phyloP scores from a whole-genome alignment of 2,888 invertebrate genomes.

The Phyllotreta striolata region DNA sequence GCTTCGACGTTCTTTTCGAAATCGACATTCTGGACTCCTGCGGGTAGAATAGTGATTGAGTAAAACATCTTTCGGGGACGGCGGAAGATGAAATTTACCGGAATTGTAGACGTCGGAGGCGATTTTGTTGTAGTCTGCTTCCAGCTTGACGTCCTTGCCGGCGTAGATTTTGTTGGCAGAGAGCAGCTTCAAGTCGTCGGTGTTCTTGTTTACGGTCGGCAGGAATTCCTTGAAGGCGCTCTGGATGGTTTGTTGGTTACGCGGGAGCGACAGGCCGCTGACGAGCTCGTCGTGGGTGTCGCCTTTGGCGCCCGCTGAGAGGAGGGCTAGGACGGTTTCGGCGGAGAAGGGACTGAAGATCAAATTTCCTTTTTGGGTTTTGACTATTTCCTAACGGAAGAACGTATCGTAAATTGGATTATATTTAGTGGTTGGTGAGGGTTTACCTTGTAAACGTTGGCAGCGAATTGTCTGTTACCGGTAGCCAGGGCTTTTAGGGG shows the following conservation, averaged over 20 bases:
- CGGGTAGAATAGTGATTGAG: constrained; percentile 42
- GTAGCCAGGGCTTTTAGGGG: too few relatives aligned
- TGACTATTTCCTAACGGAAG: constrained; percentile 38
- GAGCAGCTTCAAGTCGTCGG: constrained; percentile 43
- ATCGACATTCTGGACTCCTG: constrained; percentile 64
- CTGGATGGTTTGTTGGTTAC: constrained; percentile 33
- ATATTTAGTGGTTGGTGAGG: too few relatives aligned
- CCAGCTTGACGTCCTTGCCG: constrained; percentile 64
- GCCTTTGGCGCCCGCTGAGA: constrained; percentile 51
- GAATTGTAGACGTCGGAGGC: constrained; percentile 70
- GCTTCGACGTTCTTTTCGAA: constrained; percentile 46
- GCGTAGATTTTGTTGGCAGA: constrained; percentile 68
- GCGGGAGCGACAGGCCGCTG: constrained; percentile 43
- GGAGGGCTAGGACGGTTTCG: constrained; percentile 52
- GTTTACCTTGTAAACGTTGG: too few relatives aligned
- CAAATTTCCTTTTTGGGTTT: constrained; percentile 44
- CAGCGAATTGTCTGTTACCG: too few relatives aligned
- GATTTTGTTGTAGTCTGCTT: constrained; percentile 64
- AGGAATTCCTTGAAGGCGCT: constrained; percentile 36
- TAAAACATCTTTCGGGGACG: neutral
- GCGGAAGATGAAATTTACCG: constrained; percentile 45
- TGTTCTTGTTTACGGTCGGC: constrained; percentile 40
- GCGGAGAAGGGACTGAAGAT: constrained; percentile 54
- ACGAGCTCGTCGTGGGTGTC: constrained; percentile 49
- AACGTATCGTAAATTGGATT: too few relatives aligned